Percentiles rank a stretch among this genome's conserved stretches.
phyloP scores from a whole-genome alignment of 2,888 invertebrate genomes.

The Trissolcus brochymenae region DNA sequence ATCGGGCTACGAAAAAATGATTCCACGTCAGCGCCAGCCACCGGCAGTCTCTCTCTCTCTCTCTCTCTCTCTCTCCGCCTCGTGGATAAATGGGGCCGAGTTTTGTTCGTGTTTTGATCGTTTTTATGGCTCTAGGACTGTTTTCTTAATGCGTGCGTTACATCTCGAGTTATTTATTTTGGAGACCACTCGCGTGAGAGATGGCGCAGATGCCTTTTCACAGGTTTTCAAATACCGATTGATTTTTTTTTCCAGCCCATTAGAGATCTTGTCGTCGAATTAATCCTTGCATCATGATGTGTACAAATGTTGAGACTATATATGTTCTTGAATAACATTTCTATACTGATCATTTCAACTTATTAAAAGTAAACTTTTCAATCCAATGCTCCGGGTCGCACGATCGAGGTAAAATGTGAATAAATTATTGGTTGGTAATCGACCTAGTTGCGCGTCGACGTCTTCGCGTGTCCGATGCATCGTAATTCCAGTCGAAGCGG shows the following conservation, averaged over 20 bases:
- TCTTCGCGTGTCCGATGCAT: slow-evolving; percentile 31
- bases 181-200: slow-evolving; percentile 8
- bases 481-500: slow-evolving; percentile 49
- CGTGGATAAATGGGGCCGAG: slow-evolving; percentile 19
- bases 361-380: too few relatives aligned
- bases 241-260: slow-evolving; percentile 9
- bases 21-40: slow-evolving; percentile 33
- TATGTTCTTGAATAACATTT: too few relatives aligned
- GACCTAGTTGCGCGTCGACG: slow-evolving; percentile 46
- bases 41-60: too few relatives aligned
- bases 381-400: slow-evolving; percentile 16
- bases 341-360: too few relatives aligned
- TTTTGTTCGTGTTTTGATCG: slow-evolving; percentile 28
- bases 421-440: slow-evolving; percentile 49
- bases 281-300: too few relatives aligned
- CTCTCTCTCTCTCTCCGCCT: neutral
- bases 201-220: slow-evolving; percentile 11
- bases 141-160: slow-evolving; percentile 24
- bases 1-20: slow-evolving; percentile 35
- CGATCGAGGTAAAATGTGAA: slow-evolving; percentile 50
- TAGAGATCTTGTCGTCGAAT: too few relatives aligned
- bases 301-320: too few relatives aligned
- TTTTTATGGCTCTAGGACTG: slow-evolving; percentile 18
- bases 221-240: slow-evolving; percentile 21
- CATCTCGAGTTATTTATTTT: slow-evolving; percentile 40